These are phyloP conservation scores for Lagorchestes hirsutus DNA, from an alignment of 2,797 vertebrate species.

Conservation along the genomic window DNA sequence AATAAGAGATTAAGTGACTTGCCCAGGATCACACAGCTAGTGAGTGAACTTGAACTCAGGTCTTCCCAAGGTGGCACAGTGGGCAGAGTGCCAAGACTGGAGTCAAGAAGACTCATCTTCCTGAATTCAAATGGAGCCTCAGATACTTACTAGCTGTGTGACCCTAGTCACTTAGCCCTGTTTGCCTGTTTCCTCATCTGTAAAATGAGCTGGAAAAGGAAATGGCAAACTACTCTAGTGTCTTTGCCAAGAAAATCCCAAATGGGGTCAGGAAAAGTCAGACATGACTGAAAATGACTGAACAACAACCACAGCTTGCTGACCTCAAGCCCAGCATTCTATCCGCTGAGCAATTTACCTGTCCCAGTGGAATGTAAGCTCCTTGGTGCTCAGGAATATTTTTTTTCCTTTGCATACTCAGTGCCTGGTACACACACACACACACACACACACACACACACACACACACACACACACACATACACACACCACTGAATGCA, in stretches of 20 bases:
- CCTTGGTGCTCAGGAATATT: background rate
- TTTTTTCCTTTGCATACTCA: background rate
- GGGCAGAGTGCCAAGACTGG: background rate
- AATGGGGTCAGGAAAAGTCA: background rate
- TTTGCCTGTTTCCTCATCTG: background rate
- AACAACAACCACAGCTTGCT: background rate
- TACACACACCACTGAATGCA: too few species aligned
- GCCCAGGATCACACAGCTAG: background rate
- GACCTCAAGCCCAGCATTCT: background rate
- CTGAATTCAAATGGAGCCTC: background rate
- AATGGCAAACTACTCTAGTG: background rate
- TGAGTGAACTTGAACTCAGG: background rate
- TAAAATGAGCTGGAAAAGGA: background rate
- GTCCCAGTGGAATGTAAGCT: background rate
- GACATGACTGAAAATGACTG: background rate
- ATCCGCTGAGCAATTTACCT: background rate
- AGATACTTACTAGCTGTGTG: background rate
- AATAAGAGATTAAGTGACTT: background rate
- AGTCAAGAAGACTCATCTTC: background rate
- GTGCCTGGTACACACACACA: too few species aligned
- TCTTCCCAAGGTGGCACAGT: background rate
- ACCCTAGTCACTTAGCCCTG: background rate
- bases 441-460: too few species aligned
- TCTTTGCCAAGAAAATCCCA: background rate
- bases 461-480: too few species aligned